These are phyloP conservation scores for Ceratina calcarata DNA, from an alignment of 1,140 invertebrate species.

Conservation along the genomic window DNA sequence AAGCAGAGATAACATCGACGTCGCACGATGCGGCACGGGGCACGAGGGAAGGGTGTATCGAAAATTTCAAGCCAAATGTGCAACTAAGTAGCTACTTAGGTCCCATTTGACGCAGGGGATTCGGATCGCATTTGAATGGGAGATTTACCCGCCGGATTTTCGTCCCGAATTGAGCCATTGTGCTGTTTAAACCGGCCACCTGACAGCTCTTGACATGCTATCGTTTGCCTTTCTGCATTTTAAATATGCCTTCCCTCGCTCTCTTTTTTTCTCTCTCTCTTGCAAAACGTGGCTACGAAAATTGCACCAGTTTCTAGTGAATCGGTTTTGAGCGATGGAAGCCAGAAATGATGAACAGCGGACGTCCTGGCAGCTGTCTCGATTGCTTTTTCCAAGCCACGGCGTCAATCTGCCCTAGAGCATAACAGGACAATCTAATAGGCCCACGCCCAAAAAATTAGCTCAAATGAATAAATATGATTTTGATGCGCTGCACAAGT, in stretches of 20 bases:
- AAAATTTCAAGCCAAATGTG: constrained; percentile 79
- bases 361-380: constrained; percentile 43
- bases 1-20: constrained; percentile 61
- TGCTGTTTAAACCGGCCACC: constrained; percentile 75
- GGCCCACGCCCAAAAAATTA: constrained; percentile 71
- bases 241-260: constrained; percentile 48
- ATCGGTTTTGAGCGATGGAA: neutral
- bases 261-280: constrained; percentile 19
- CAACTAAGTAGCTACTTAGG: constrained; percentile 80
- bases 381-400: constrained; percentile 69
- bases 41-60: constrained; percentile 48
- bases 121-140: constrained; percentile 77
- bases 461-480: constrained; percentile 66
- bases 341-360: neutral
- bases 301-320: neutral
- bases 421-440: constrained; percentile 63
- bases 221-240: constrained; percentile 72
- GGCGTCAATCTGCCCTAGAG: constrained; percentile 70
- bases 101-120: constrained; percentile 72
- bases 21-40: constrained; percentile 17
- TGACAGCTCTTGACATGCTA: constrained; percentile 72
- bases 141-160: constrained; percentile 76
- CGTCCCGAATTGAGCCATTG: constrained; percentile 77
- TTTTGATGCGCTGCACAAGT: constrained; percentile 33
- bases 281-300: neutral